Conservation (phyloP, 2,113 vertebrate species). For the Vulpes vulpes region DNA sequence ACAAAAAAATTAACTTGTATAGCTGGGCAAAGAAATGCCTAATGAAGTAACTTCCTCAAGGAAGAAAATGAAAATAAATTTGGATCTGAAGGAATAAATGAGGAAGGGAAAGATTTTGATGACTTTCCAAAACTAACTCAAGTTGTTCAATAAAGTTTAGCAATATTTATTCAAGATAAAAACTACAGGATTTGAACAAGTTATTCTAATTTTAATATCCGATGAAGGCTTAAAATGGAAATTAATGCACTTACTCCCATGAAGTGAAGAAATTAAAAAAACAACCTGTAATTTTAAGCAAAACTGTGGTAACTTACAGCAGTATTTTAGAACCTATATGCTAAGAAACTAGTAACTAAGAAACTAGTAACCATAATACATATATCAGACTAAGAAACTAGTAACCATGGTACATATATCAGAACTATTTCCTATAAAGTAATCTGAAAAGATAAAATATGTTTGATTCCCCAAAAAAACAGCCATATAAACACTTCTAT, state of each 20-base stretch:
- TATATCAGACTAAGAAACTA: conserved; percentile 25
- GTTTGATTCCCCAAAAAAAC: not conserved
- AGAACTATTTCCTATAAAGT: conserved; percentile 36
- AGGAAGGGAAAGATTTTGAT: conserved; percentile 59
- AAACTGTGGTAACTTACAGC: conserved; percentile 35
- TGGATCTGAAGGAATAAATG: conserved; percentile 24
- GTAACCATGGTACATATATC: not conserved
- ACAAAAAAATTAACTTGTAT: conserved; percentile 10
- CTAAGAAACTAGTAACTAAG: not conserved
- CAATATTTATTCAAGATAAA: conserved; percentile 77
- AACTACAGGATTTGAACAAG: conserved; percentile 55
- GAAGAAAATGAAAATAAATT: conserved; percentile 54
- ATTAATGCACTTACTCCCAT: conserved; percentile 40
- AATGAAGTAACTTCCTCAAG: conserved; percentile 34
- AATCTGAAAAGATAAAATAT: conserved; percentile 25
- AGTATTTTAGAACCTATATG: not conserved
- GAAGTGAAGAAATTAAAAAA: conserved; percentile 45
- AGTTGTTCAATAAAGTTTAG: conserved; percentile 65
- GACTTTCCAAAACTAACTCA: conserved; percentile 60
- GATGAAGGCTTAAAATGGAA: conserved; percentile 68
- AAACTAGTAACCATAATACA: not conserved
- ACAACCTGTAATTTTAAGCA: conserved; percentile 29
- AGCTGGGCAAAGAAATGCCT: not conserved
- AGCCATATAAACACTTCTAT: not conserved
- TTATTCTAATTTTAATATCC: conserved; percentile 78